Base-by-base conservation (phyloP, 2,113 vertebrate species). In the Misgurnus anguillicaudatus region DNA sequence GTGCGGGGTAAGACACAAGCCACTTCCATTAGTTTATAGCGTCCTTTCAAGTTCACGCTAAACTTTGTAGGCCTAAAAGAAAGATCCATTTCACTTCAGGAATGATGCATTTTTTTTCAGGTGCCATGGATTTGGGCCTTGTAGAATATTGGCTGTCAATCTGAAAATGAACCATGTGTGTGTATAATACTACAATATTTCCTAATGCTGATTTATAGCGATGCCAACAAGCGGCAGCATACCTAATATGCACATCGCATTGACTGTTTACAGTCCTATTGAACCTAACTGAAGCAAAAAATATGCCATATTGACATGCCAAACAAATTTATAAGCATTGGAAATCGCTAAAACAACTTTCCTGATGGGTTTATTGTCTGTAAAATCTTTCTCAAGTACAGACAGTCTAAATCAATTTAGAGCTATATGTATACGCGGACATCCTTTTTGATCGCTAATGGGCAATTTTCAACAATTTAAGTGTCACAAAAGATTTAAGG, bases 41-140 rank as follows among this genome's bases (percentile, higher is more conserved):
- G 39, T 70, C 80, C 74, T 63, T 72, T 79, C 78, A 72, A 64
- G 61, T 55, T 72, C 78, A 72, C 5, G 13, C 47, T 24, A n/a
- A 79, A 72, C 42, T 70, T 62, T 41, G 6, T 14, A 41, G 47
- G 10, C 6, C 38, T 62, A 24, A 51, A 51, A 48, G 2, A 61
- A 19, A 9, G 55, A 41, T 14, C 31, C 11, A 61, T 47, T 48
- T 3, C 16, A n/a, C 53, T 42, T 19, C 7, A 72, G n/a, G 10
- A 72, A 60, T 2, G 0, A 58, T 57, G 17, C 53, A 57, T 48
- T 36, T 48, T 17, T 47, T 60, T 48, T 0, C 41, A 36, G 19
- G 9, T 62, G 10, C 55, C 7, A 45, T 16, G 47, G 41, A 8
- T 11, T 9, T 63, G 45, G 65, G 48, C 42, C 24, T 17, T 70